Evolutionary conservation across 2,113 vertebrate genomes (phyloP), one percentile per base, ranked within the genome.

Genomic region (Carassius gibelio): DNA sequence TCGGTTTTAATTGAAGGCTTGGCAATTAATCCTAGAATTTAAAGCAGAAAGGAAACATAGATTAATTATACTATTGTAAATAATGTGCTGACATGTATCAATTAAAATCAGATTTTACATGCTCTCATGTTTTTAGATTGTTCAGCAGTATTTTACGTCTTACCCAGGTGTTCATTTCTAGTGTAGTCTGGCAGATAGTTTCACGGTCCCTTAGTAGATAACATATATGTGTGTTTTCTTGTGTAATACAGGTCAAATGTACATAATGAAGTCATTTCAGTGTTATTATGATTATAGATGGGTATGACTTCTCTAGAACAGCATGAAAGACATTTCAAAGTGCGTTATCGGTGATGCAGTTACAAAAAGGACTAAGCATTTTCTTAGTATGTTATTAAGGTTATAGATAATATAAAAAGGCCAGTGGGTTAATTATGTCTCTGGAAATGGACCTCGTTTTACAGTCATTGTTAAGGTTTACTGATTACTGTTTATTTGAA

Each of bases 301-400:
- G 42, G 42, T 42, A 45, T 45, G 45, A 26, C 15, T 75, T 26
- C n/a, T 75, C 5, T 26, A 52, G 21, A 79, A 42, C 34, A 8
- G 10, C 5, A 55, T n/a, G 8, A 42, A 38, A 79, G 26, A 75
- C 8, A 21, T 61, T 19, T 59, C 50, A 57, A 57, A 75, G 15
- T 15, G 14, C 74, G 52, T 52, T 17, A 6, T 6, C 21, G 4
- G 8, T 36, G 5, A n/a, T 36, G 17, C 66, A 77, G 1, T 57
- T 34, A 55, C 74, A 76, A 36, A 94, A 93, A 96, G 8, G n/a
- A 36, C 10, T 1, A 36, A 11, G 0, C 8, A 36, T 57, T 52
- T 13, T 3, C 36, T 36, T 76, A 9, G 52, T 55, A 19, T 55
- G 52, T 55, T 17, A 19, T 55, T 17, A 55, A 6, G 52, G 5